A percentile compares a stretch with the other conserved stretches of the same genome.
phyloP scores from a whole-genome alignment of 2,113 vertebrate species.

The Edolisoma coerulescens region DNA sequence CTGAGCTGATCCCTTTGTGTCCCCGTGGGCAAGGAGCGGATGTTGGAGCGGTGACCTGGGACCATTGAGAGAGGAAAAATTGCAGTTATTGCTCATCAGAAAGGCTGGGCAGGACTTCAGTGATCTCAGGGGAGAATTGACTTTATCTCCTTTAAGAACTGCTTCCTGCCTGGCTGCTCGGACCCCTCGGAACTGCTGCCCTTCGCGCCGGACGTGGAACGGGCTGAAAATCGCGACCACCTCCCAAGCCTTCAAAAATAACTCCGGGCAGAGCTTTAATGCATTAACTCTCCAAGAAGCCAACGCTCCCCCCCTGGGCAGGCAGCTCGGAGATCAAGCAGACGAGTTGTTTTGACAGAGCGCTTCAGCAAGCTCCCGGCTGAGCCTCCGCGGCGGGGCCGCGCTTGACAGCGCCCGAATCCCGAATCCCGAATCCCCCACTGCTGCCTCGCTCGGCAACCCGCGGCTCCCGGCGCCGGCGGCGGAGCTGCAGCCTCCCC shows the following conservation, averaged over 20 bases:
- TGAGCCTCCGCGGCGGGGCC: not conserved
- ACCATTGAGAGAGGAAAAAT: not conserved
- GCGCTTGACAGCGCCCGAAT: not conserved
- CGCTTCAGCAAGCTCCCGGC: not conserved
- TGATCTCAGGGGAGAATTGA: not conserved
- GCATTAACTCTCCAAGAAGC: not conserved
- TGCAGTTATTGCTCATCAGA: rapidly evolving
- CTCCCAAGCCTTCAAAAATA: not conserved
- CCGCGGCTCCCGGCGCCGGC: not conserved
- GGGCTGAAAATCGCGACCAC: not conserved
- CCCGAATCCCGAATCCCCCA: no score
- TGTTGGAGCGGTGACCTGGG: not conserved
- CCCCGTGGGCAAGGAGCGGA: rapidly evolving
- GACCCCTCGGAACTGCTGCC: not conserved
- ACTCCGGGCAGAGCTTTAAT: not conserved
- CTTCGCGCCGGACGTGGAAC: no score
- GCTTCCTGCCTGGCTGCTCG: not conserved
- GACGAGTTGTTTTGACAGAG: slow-evolving; percentile 51
- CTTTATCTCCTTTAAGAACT: not conserved
- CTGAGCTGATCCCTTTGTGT: not conserved
- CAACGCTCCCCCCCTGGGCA: not conserved
- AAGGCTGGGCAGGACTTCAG: not conserved
- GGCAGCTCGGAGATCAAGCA: not conserved
- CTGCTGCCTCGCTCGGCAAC: not conserved
- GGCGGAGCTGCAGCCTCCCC: not conserved